phyloP scores from a whole-genome alignment of 1,140 invertebrate species.

The Kradibia gibbosae region DNA sequence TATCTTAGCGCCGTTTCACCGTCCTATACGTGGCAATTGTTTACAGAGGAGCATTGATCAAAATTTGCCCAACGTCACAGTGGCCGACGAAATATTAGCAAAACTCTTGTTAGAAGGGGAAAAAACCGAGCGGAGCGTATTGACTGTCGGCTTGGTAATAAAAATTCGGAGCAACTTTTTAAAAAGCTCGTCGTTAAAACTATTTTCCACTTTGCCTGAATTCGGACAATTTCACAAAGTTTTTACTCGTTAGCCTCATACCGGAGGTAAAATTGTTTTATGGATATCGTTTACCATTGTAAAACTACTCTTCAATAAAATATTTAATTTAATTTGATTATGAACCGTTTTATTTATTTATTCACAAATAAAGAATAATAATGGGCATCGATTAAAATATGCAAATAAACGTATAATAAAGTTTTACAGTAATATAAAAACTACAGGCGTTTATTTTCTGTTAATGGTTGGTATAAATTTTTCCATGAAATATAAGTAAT shows the following conservation, averaged over 20 bases:
- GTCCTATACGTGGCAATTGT: no score
- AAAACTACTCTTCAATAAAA: not conserved
- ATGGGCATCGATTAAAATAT: not conserved
- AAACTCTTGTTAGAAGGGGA: not conserved
- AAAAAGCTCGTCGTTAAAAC: slow-evolving; percentile 25
- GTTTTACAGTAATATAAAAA: not conserved
- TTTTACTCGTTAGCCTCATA: slow-evolving; percentile 14
- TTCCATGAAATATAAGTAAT: not conserved
- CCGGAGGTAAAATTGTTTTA: not conserved
- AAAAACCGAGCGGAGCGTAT: no score
- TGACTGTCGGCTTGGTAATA: no score
- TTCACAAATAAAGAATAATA: no score
- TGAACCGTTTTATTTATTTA: not conserved
- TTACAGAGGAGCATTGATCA: not conserved
- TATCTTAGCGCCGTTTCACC: not conserved
- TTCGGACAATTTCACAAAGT: slow-evolving; percentile 14
- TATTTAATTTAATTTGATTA: not conserved
- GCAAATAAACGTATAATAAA: not conserved
- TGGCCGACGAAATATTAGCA: not conserved
- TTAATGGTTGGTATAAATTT: no score
- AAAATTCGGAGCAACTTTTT: no score
- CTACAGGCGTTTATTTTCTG: no score
- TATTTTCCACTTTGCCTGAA: not conserved
- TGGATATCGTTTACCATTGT: not conserved
- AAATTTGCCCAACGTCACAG: not conserved